These are phyloP conservation scores for Psammodynastes pulverulentus DNA, from an alignment of 2,113 vertebrate species.

Conservation along the genomic window DNA sequence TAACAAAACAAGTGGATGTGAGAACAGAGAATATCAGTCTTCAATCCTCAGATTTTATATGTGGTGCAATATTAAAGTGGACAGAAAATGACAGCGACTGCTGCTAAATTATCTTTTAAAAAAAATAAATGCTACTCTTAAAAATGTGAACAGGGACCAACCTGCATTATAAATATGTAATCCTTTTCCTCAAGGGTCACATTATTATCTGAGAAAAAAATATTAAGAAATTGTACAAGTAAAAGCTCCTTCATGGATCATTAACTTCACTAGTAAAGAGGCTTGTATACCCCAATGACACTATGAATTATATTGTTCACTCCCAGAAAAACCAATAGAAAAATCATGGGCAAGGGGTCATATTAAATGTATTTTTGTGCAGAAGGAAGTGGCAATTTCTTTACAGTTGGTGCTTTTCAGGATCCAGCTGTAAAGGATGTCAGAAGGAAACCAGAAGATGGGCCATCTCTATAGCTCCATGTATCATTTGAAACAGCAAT, in stretches of 20 bases:
- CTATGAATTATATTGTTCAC: not conserved
- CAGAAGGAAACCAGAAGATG: not conserved
- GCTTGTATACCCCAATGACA: not conserved
- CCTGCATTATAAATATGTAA: not conserved
- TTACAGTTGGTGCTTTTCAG: not conserved
- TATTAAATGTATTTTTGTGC: not conserved
- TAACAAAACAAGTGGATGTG: conserved; percentile 47
- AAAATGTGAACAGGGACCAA: not conserved
- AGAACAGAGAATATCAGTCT: conserved; percentile 44
- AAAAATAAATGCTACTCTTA: not conserved
- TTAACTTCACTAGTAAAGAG: not conserved
- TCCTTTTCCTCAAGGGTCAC: not conserved
- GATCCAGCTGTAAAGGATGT: not conserved
- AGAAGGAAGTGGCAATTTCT: not conserved
- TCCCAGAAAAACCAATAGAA: not conserved
- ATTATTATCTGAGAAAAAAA: not conserved
- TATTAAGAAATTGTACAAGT: not conserved
- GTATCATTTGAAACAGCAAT: not conserved
- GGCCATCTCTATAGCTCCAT: not conserved
- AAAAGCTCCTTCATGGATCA: not conserved
- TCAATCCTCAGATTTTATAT: conserved; percentile 38
- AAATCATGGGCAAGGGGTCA: not conserved
- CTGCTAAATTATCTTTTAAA: conserved; percentile 18
- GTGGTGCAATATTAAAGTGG: conserved; percentile 46
- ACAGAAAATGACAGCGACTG: not conserved